Conservation (phyloP, 1,140 invertebrate genomes). For the Drosophila triauraria region DNA sequence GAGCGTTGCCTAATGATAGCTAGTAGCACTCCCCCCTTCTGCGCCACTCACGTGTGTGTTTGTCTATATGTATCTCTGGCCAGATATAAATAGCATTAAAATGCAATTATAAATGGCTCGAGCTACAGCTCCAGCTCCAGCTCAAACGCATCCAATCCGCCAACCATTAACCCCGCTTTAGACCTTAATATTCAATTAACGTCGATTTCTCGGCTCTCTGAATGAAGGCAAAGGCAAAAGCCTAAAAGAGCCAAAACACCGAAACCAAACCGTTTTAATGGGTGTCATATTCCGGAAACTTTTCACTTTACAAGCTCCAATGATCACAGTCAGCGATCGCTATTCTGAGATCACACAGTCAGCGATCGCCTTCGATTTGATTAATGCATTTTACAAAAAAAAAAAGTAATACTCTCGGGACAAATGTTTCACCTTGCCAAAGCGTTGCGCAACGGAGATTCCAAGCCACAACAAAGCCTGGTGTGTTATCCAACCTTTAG, state of each 20-base stretch:
- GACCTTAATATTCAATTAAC: conserved; percentile 64
- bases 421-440: conserved; percentile 42
- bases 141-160: conserved; percentile 28
- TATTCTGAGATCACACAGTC: conserved; percentile 49
- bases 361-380: conserved; percentile 43
- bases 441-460: conserved; percentile 66
- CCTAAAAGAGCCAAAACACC: conserved; percentile 22
- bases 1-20: conserved; percentile 55
- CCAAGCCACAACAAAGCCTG: conserved; percentile 30
- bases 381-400: conserved; percentile 54
- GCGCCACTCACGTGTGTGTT: conserved; percentile 21
- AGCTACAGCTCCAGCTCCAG: conserved; percentile 1
- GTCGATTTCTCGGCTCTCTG: conserved; percentile 28
- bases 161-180: conserved; percentile 38
- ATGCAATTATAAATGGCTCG: conserved; percentile 63
- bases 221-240: conserved; percentile 62
- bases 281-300: conserved; percentile 65
- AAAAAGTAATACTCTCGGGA: conserved; percentile 20
- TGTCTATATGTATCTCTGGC: conserved; percentile 29
- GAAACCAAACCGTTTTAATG: conserved; percentile 60
- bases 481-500: conserved; percentile 43
- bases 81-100: conserved; percentile 69
- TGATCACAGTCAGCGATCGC: background rate
- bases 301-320: conserved; percentile 65
- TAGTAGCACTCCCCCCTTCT: background rate